Evolutionary conservation across 1,140 invertebrate species (phyloP).

Genomic region (Sinella curviseta): DNA sequence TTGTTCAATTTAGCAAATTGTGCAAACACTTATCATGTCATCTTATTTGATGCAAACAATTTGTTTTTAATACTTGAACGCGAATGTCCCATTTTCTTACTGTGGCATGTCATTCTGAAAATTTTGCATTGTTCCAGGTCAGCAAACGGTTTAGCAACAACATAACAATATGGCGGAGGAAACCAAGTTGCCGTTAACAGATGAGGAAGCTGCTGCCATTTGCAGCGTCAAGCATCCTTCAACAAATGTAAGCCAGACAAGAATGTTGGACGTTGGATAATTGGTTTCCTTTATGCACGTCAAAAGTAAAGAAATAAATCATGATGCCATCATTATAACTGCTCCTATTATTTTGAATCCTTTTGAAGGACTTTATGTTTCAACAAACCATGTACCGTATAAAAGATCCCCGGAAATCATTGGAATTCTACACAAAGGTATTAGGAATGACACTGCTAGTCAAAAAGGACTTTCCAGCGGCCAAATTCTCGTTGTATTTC

Average conservation of each 20-base stretch:
- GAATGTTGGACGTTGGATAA: not conserved
- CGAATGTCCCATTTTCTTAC: too few relatives aligned
- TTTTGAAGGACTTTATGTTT: conserved; percentile 76
- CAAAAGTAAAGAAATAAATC: not conserved
- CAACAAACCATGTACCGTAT: conserved; percentile 96
- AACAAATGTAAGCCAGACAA: conserved; percentile 61
- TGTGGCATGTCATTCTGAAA: too few relatives aligned
- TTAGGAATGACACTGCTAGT: conserved; percentile 86
- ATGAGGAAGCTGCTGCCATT: conserved; percentile 36
- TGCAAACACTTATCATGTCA: too few relatives aligned
- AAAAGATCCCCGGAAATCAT: conserved; percentile 81
- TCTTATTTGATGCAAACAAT: too few relatives aligned
- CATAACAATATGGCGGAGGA: not conserved
- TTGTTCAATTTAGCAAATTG: too few relatives aligned
- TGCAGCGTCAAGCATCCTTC: conserved; percentile 54
- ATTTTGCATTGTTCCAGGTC: too few relatives aligned
- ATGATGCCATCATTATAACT: too few relatives aligned
- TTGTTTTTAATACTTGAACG: too few relatives aligned
- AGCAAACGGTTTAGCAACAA: not conserved
- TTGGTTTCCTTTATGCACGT: not conserved
- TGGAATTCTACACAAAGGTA: conserved; percentile 87
- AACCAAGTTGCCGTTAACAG: conserved; percentile 19
- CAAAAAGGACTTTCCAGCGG: conserved; percentile 83
- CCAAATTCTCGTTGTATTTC: conserved; percentile 91
- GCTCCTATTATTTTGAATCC: too few relatives aligned